Evolutionary conservation across 2,797 vertebrate genomes (phyloP).

Genomic region (Xenops minutus): DNA sequence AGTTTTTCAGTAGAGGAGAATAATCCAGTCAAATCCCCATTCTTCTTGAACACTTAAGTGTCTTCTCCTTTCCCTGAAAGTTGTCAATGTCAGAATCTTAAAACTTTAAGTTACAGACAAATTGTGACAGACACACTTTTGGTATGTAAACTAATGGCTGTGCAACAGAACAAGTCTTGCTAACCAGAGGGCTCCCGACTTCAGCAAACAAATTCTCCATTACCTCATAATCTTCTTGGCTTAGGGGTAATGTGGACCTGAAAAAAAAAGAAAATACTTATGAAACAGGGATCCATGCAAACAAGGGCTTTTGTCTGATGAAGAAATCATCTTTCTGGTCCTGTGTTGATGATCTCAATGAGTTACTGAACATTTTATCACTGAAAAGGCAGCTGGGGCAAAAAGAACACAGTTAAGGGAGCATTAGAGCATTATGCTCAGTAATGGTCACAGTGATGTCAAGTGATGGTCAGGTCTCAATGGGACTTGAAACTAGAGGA

Average conservation of each 20-base stretch:
- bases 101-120: neutral
- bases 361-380: neutral
- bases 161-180: neutral
- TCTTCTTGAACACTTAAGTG: neutral
- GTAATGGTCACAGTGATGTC: neutral
- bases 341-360: neutral
- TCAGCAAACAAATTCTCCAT: constrained; percentile 18
- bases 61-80: neutral
- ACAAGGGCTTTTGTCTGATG: neutral
- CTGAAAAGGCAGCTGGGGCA: neutral
- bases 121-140: neutral
- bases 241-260: constrained; percentile 94
- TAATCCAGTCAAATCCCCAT: neutral
- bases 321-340: neutral
- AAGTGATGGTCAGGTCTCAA: neutral
- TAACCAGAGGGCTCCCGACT: neutral
- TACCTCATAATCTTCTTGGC: constrained; percentile 97
- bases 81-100: neutral
- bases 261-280: constrained; percentile 3
- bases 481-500: neutral
- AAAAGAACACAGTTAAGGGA: neutral
- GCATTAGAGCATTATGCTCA: neutral
- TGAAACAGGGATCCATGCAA: neutral
- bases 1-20: neutral
- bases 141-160: neutral